Base-by-base conservation (phyloP, 2,888 invertebrate species). In the Lymantria monacha region DNA sequence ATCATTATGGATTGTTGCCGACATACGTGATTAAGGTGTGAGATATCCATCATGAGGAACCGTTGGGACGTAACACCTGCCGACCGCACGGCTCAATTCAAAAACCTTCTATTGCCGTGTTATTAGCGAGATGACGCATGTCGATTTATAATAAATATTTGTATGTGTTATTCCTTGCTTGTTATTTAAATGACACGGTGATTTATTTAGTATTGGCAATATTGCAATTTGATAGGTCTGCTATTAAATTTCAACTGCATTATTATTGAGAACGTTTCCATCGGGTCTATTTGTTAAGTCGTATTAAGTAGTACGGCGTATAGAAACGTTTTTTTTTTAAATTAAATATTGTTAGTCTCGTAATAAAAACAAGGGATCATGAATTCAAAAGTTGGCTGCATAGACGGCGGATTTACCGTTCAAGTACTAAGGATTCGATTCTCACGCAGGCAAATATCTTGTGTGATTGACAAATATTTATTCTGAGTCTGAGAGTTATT, bases 81-180 rank as follows among this genome's bases (percentile, higher is more conserved):
- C 76, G 60, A 12, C 43, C 48, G 59, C 53, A 57, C 58, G 58
- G 58, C 52, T 63, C 51, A 61, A 58, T 76, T 74, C 72, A 72
- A 74, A n/a, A 81, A 76, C 82, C 81, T 70, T 67, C 77, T 77
- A 85, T 84, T 85, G 85, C 75, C 74, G 76, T 68, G 78, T 83
- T 83, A 83, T 83, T 83, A 83, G 76, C 67, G 68, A 74, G 72
- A 81, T 80, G 76, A 78, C 85, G 81, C 75, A 66, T 63, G 58
- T 72, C 75, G 66, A 81, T 84, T 83, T 76, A 84, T 75, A 83
- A 22, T 3, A 81, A 80, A 69, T 78, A n/a, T 83, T 83, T 86
- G 83, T 85, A 85, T 84, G 76, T 76, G 74, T 79, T 84, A 79
- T 82, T 83, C 81, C 78, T 78, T 81, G 78, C 83, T n/a, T 79